Base-by-base conservation (phyloP, 2,113 vertebrate species). In the Phylloscopus trochilus region DNA sequence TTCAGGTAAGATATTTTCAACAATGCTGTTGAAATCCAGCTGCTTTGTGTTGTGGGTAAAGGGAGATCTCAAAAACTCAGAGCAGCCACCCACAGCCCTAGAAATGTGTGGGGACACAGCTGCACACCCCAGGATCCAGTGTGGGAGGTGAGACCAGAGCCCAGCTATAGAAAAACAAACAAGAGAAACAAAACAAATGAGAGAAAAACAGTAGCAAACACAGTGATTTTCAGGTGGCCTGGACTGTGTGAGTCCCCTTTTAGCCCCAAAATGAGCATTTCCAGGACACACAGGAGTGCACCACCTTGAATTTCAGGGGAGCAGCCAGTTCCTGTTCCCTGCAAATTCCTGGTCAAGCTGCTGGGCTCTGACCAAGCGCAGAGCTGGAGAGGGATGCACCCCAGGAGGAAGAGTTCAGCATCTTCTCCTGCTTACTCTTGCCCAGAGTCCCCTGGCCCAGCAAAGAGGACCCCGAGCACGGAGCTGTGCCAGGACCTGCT, bases 1-100 rank as follows among this genome's bases (percentile, higher is more conserved):
- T 95, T 80, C 96, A 97, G 97, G 97, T 97, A 96, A 94, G 96
- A 82, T 30, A 37, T 47, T 73, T 30, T 86, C 35, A 49, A 37
- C 55, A 76, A 11, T 2, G 2, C 11, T 15, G 59, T 22, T 88
- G 82, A 93, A 72, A 81, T 70, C 44, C 79, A 52, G 4, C 53
- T 52, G 44, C 13, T 78, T 90, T n/a, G 30, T 56, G 76, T 16
- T 43, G 70, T 67, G 90, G 79, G 52, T 53, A 28, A 37, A 56
- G n/a, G 43, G 67, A 87, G 52, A 62, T 39, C 33, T 85, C 12
- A 1, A 47, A 30, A 85, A 14, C 35, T 53, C 11, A 41, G 17
- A 76, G 35, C 85, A 91, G 70, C 82, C 55, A 18, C 96, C 87
- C 85, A 80, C 88, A 19, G 74, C 33, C 60, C 49, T 4, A 22